A percentile compares a stretch with the other conserved stretches of the same genome.
Conservation (phyloP, 2,888 invertebrate genomes). For the Bembecia ichneumoniformis region DNA sequence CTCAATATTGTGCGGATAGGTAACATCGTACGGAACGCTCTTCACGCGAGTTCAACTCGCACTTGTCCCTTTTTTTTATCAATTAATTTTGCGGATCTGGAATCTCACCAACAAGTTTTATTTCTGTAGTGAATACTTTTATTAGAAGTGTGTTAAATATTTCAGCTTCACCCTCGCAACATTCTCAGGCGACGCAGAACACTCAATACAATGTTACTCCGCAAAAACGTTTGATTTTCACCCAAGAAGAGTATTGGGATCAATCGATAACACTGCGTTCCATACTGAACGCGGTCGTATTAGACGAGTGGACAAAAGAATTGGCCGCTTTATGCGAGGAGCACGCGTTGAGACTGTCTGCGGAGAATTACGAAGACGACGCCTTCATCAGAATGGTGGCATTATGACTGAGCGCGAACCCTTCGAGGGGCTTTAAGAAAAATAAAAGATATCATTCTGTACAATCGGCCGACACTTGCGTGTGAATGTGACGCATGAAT, state of each 20-base stretch:
- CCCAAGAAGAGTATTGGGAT: constrained; percentile 60
- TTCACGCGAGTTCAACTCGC: no score
- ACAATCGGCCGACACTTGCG: constrained; percentile 11
- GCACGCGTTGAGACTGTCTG: constrained; percentile 77
- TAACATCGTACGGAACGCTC: no score
- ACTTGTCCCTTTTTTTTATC: no score
- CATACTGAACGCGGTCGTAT: constrained; percentile 79
- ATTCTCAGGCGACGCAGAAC: constrained; percentile 27
- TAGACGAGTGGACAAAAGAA: constrained; percentile 97
- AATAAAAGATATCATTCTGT: constrained; percentile 1
- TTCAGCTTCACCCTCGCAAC: constrained; percentile 27
- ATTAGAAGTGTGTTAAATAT: constrained; percentile 7
- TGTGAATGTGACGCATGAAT: constrained; percentile 4
- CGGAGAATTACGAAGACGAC: constrained; percentile 45
- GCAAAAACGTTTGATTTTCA: constrained; percentile 42
- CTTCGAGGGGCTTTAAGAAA: constrained; percentile 24
- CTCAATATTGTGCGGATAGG: no score
- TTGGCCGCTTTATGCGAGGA: constrained; percentile 95
- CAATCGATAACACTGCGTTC: constrained; percentile 54
- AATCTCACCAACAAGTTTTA: no score
- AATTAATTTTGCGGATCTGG: no score
- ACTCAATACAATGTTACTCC: constrained; percentile 24
- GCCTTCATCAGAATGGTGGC: constrained; percentile 46
- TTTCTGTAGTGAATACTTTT: neutral
- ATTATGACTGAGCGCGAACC: constrained; percentile 57